Percentiles rank a stretch among this genome's conserved stretches.
phyloP scores from a whole-genome alignment of 2,888 invertebrate genomes.

The Ellobium chinense region DNA sequence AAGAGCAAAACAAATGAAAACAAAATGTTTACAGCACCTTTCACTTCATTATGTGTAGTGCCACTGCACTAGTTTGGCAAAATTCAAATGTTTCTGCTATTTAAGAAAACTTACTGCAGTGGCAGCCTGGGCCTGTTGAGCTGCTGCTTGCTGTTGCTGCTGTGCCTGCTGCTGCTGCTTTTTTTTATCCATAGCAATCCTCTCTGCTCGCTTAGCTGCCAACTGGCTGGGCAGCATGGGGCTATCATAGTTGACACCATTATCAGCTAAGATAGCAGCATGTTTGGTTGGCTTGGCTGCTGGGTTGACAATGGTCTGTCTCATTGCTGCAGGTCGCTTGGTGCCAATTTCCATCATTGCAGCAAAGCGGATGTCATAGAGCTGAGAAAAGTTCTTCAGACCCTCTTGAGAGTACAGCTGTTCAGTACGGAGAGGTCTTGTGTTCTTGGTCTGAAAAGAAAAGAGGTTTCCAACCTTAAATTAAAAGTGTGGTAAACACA shows the following conservation, averaged over 20 bases:
- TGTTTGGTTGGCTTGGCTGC: slow-evolving; percentile 88
- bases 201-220: slow-evolving; percentile 85
- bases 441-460: slow-evolving; percentile 82
- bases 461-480: not conserved
- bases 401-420: slow-evolving; percentile 89
- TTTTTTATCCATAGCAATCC: slow-evolving; percentile 86
- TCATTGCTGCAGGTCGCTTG: slow-evolving; percentile 84
- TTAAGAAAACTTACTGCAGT: slow-evolving; percentile 30
- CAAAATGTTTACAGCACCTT: no score
- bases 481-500: no score
- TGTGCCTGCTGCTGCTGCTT: slow-evolving; percentile 48
- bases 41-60: no score
- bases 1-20: no score
- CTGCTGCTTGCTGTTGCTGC: slow-evolving; percentile 57
- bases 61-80: no score
- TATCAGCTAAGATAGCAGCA: slow-evolving; percentile 89
- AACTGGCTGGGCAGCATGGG: slow-evolving; percentile 87
- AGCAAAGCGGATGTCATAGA: slow-evolving; percentile 86
- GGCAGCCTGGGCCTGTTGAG: slow-evolving; percentile 46
- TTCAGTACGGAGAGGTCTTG: slow-evolving; percentile 86
- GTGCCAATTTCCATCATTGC: slow-evolving; percentile 85
- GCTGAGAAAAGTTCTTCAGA: slow-evolving; percentile 85
- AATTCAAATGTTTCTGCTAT: no score
- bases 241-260: slow-evolving; percentile 90
- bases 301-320: slow-evolving; percentile 87